phyloP scores from a whole-genome alignment of 92 coral and sea anemone species.

The Heteractis magnifica region DNA sequence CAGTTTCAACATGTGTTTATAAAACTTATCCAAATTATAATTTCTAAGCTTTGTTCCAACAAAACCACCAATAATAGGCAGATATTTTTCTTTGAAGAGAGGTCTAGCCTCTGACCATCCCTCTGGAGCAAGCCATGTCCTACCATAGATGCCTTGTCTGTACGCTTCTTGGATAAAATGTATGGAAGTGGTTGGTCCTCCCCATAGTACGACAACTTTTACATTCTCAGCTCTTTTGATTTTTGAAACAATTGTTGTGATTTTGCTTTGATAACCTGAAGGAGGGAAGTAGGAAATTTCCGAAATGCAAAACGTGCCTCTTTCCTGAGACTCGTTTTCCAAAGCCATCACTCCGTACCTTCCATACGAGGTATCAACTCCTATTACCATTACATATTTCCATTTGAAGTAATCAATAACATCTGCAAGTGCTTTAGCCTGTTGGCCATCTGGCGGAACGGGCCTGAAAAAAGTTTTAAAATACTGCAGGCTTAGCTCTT shows the following conservation, averaged over 20 bases:
- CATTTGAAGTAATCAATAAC: conserved; percentile 75
- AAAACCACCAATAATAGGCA: conserved; percentile 54
- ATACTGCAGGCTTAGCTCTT: conserved; percentile 60
- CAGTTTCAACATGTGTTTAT: conserved; percentile 28
- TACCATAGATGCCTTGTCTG: conserved; percentile 31
- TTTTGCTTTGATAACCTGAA: conserved; percentile 53
- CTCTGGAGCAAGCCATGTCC: conserved; percentile 83
- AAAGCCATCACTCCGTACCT: conserved; percentile 59
- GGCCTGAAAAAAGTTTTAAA: conserved; percentile 81
- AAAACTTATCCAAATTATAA: conserved; percentile 45
- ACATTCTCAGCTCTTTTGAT: conserved; percentile 47
- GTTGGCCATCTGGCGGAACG: conserved; percentile 77
- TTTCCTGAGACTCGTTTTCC: conserved; percentile 65
- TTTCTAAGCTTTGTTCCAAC: conserved; percentile 58
- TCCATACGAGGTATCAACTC: conserved; percentile 79
- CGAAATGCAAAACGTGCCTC: conserved; percentile 69
- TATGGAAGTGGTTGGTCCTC: conserved; percentile 47
- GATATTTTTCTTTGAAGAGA: conserved; percentile 42
- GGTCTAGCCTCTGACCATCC: conserved; percentile 70
- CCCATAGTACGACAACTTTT: conserved; percentile 72
- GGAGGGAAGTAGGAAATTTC: conserved; percentile 55
- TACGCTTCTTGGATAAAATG: conserved; percentile 48
- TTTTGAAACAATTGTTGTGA: conserved; percentile 46
- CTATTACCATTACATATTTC: conserved; percentile 74
- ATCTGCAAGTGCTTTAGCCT: conserved; percentile 78